These are phyloP conservation scores for Solea senegalensis DNA, from an alignment of 2,113 vertebrate genomes.

Conservation along the genomic window DNA sequence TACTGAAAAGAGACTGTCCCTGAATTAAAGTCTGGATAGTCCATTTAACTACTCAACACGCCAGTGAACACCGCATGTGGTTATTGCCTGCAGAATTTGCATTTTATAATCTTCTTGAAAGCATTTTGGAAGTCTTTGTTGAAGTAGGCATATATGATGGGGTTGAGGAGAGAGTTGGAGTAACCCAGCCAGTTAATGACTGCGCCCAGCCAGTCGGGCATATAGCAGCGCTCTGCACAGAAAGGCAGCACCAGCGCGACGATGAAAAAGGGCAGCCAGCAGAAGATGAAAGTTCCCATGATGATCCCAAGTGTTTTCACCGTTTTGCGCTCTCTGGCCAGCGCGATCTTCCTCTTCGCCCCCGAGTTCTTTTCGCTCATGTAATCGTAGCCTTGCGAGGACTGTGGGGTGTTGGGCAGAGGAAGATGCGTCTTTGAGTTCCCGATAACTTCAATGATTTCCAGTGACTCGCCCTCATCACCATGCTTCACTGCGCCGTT, in stretches of 20 bases:
- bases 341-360: conserved; percentile 89
- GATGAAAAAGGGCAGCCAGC: conserved; percentile 98
- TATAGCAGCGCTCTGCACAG: conserved; percentile 89
- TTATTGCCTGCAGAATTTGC: conserved; percentile 91
- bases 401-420: conserved; percentile 84
- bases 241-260: conserved; percentile 95
- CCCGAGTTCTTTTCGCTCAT: conserved; percentile 87
- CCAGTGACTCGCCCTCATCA: conserved; percentile 85
- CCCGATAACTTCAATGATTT: conserved; percentile 89
- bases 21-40: conserved; percentile 61
- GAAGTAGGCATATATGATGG: conserved; percentile 98
- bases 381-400: conserved; percentile 77
- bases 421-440: conserved; percentile 88
- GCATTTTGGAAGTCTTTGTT: conserved; percentile 99
- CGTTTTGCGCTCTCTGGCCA: conserved; percentile 94
- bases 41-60: neutral
- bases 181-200: conserved; percentile 98
- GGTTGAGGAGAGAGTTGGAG: conserved; percentile 97
- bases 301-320: conserved; percentile 98
- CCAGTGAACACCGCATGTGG: neutral
- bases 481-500: conserved; percentile 87
- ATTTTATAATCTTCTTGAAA: conserved; percentile 97
- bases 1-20: conserved; percentile 54
- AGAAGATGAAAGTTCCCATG: conserved; percentile 98
- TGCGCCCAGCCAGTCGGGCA: conserved; percentile 89